Base-by-base conservation (phyloP, 2,113 vertebrate species). In the Cnemophilus loriae region DNA sequence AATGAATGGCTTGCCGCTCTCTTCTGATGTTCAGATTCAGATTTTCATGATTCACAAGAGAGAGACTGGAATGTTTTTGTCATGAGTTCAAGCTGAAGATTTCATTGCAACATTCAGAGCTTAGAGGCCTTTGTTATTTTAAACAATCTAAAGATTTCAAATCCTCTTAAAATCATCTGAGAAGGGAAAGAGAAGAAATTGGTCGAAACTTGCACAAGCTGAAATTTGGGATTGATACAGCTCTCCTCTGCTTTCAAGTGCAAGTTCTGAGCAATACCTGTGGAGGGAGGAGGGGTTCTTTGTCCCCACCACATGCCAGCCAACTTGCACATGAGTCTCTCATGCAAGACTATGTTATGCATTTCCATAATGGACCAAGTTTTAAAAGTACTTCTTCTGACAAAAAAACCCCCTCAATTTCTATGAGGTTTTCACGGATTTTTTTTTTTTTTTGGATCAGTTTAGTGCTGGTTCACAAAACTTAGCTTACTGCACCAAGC, bases 131-230 rank as follows among this genome's bases (percentile, higher is more conserved):
- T 96, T 95, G 89, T 90, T 95, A 89, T 91, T 96, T 88, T 88
- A 90, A 77, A 77, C 55, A 91, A 94, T 84, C 69, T 23, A 87
- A 95, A 95, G 90, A 90, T 96, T 97, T 93, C 52, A 94, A 96
- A 94, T 95, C 84, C 91, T 91, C 95, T 87, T 77, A 92, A 97
- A 96, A 97, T 95, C 56, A 68, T 78, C 71, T 82, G 85, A 91
- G 90, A 91, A 83, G 18, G 27, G 55, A 86, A 77, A 80, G 65
- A 89, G 95, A 93, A 88, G 41, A 85, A 94, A 84, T 75, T 52
- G 65, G 83, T 80, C 94, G 89, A 96, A 97, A 86, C 89, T 71
- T 87, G 52, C 46, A n/a, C n/a, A n/a, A n/a, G n/a, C n/a, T n/a
- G n/a, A n/a, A n/a, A n/a, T n/a, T n/a, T n/a, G n/a, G n/a, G n/a